Base-by-base conservation (phyloP, 2,113 vertebrate species). In the Ammodytes marinus region DNA sequence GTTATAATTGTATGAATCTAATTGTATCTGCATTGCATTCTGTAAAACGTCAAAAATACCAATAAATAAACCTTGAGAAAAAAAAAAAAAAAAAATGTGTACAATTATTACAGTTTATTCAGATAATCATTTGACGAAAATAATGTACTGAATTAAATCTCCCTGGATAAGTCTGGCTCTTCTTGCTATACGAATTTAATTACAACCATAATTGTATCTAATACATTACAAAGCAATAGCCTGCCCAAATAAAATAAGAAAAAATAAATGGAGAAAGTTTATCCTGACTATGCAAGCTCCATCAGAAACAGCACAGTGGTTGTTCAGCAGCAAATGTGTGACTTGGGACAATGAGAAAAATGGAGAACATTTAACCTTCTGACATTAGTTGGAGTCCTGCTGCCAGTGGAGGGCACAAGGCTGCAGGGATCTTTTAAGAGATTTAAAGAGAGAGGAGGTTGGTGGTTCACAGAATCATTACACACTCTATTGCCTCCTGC, bases 401-500 rank as follows among this genome's bases (percentile, higher is more conserved):
- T 63, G 40, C 61, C 49, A 53, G 66, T 14, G 17, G 4, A 72
- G 40, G 50, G 60, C 0, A 49, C 6, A n/a, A 67, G 70, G 37
- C 15, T 40, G 27, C 8, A 0, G 37, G 69, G 15, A 15, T 59
- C 39, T 17, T 63, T 8, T 13, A 64, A 40, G 11, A 64, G 40
- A 77, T 53, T 53, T 68, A 15, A 69, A 82, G 42, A 60, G 27
- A 27, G 27, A 0, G 43, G 39, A 17, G 13, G 47, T 71, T 19
- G 27, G 27, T 50, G 46, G 64, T 75, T 72, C 80, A 79, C 46
- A 19, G 37, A 68, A 46, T 79, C 40, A 80, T 89, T 90, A 91
- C 83, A 89, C 83, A 72, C 79, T 82, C 49, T 43, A 72, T 4
- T 45, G 86, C 49, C 27, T 77, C 47, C 49, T 53, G 37, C 54